Evolutionary conservation across 2,888 invertebrate genomes (phyloP).

Genomic region (Sarcophaga subvicina): DNA sequence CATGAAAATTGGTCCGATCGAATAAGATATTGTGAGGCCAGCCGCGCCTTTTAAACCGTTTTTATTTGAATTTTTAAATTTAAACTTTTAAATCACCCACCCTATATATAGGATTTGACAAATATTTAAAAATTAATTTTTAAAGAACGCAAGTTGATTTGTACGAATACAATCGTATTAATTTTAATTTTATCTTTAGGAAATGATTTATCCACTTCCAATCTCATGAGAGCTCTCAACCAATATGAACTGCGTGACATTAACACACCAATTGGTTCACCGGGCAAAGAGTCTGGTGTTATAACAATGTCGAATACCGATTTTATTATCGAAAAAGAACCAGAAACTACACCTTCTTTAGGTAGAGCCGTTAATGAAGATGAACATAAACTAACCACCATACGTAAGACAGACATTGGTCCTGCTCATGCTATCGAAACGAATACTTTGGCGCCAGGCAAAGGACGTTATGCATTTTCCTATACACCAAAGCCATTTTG

Average conservation of each 20-base stretch:
- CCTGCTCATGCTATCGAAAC: conserved; percentile 83
- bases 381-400: conserved; percentile 77
- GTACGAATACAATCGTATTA: too few species aligned
- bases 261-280: conserved; percentile 76
- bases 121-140: too few species aligned
- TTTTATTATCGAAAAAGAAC: conserved; percentile 77
- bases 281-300: conserved; percentile 80
- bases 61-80: too few species aligned
- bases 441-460: conserved; percentile 89
- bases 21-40: too few species aligned
- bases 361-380: conserved; percentile 73
- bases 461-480: conserved; percentile 95
- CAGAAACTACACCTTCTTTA: conserved; percentile 73
- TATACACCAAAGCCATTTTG: conserved; percentile 91
- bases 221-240: conserved; percentile 77
- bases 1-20: too few species aligned
- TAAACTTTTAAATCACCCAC: too few species aligned
- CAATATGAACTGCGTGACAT: conserved; percentile 77
- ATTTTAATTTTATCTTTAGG: conserved; percentile 68
- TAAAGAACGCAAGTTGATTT: too few species aligned
- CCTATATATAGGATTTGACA: too few species aligned
- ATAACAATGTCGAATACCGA: conserved; percentile 80
- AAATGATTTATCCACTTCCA: conserved; percentile 77
- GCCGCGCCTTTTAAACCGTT: too few species aligned
- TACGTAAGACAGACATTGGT: conserved; percentile 81